phyloP scores from a whole-genome alignment of 2,888 invertebrate genomes.

The Sphaerophoria rueppellii region DNA sequence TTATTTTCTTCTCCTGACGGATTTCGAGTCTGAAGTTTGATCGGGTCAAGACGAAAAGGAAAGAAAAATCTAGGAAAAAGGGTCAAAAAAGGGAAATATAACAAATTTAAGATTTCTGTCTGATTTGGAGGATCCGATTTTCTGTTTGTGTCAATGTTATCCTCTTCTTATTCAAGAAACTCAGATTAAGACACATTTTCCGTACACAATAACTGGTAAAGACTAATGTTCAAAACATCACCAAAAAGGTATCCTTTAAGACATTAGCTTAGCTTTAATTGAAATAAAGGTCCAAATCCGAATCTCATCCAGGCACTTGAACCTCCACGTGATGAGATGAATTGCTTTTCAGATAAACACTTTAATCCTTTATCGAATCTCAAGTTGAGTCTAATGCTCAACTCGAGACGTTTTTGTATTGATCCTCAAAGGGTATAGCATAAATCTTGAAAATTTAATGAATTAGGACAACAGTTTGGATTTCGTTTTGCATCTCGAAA shows the following conservation, averaged over 20 bases:
- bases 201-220: too few species aligned
- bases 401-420: conserved; percentile 16
- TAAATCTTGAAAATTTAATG: conserved; percentile 47
- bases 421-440: conserved; percentile 9
- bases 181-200: too few species aligned
- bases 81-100: conserved; percentile 20
- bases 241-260: conserved; percentile 5
- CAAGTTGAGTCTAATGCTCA: background rate
- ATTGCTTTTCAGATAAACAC: conserved; percentile 36
- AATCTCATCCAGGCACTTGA: background rate
- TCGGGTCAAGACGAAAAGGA: background rate
- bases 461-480: conserved; percentile 23
- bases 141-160: too few species aligned
- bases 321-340: conserved; percentile 18
- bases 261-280: conserved; percentile 49
- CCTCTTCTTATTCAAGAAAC: too few species aligned
- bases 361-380: conserved; percentile 6
- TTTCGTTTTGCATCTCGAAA: conserved; percentile 4
- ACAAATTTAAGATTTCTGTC: background rate
- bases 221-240: background rate
- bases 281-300: conserved; percentile 40
- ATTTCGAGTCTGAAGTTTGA: background rate
- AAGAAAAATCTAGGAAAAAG: background rate
- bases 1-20: background rate
- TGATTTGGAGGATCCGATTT: too few species aligned